Evolutionary conservation across 2,113 vertebrate species (phyloP).

Genomic region (Zeus faber): DNA sequence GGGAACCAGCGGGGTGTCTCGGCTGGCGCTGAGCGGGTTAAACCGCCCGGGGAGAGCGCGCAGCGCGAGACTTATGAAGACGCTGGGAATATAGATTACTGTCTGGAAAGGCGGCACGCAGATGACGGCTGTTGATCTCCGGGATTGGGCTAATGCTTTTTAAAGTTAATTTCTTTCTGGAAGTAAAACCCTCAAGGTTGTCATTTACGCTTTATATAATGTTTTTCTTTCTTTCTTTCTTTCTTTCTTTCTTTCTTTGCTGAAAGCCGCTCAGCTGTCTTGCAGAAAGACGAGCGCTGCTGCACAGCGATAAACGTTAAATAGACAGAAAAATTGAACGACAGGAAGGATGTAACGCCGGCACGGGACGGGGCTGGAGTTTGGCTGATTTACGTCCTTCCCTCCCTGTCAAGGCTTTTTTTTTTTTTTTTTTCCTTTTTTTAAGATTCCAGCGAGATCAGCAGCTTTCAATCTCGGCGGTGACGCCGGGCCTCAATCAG

Average conservation of each 20-base stretch:
- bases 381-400: too few species aligned
- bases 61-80: slow-evolving; percentile 31
- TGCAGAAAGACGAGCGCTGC: too few species aligned
- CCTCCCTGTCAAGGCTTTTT: slow-evolving; percentile 35
- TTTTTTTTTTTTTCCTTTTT: slow-evolving; percentile 15
- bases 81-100: slow-evolving; percentile 45
- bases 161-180: slow-evolving; percentile 23
- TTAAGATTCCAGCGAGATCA: slow-evolving; percentile 47
- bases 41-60: slow-evolving; percentile 47
- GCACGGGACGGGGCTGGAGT: too few species aligned
- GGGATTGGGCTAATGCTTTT: slow-evolving; percentile 17
- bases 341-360: too few species aligned
- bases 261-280: too few species aligned
- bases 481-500: slow-evolving; percentile 35
- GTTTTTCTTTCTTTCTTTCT: too few species aligned
- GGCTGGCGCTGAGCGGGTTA: slow-evolving; percentile 16
- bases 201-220: slow-evolving; percentile 25
- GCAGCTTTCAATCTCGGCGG: slow-evolving; percentile 47
- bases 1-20: too few species aligned
- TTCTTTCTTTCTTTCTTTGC: too few species aligned
- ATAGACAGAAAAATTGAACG: too few species aligned
- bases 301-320: too few species aligned
- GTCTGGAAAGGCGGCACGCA: slow-evolving; percentile 48
- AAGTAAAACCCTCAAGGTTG: slow-evolving; percentile 28
- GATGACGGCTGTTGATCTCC: slow-evolving; percentile 52